Evolutionary conservation across 2,797 vertebrate genomes (phyloP).

Genomic region (Pantherophis alleghaniensis): DNA sequence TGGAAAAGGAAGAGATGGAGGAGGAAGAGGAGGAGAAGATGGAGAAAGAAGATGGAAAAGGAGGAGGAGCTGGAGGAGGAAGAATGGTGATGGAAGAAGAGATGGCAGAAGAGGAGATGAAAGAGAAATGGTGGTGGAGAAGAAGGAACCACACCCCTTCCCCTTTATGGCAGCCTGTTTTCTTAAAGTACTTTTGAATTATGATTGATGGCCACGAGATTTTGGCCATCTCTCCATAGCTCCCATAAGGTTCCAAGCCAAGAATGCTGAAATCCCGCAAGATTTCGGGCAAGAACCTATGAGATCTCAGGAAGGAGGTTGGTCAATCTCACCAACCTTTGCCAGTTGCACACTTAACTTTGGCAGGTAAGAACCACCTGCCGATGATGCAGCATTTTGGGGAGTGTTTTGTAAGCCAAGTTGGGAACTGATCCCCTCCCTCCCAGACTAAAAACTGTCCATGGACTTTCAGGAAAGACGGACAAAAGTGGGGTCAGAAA

Average conservation of each 20-base stretch:
- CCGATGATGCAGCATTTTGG: not conserved
- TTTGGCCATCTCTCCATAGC: not conserved
- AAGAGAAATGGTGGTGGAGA: too few species aligned
- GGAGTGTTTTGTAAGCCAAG: not conserved
- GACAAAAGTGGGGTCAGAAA: not conserved
- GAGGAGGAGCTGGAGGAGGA: not conserved
- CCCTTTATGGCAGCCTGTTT: not conserved
- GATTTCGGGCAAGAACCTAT: not conserved
- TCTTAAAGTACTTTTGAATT: not conserved
- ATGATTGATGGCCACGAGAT: not conserved
- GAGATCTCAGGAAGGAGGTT: not conserved
- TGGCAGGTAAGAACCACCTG: not conserved
- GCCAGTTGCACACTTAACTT: not conserved
- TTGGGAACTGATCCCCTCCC: not conserved
- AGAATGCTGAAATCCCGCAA: not conserved
- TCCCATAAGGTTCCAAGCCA: not conserved
- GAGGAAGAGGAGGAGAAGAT: not conserved
- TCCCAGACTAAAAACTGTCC: not conserved
- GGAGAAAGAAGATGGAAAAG: too few species aligned
- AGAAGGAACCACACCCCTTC: not conserved
- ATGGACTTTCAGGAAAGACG: not conserved
- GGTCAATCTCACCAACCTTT: not conserved
- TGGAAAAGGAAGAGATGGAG: not conserved
- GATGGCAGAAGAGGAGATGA: too few species aligned
- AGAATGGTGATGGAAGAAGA: too few species aligned